Conservation (phyloP, 2,888 invertebrate genomes). For the Agrotis puta region DNA sequence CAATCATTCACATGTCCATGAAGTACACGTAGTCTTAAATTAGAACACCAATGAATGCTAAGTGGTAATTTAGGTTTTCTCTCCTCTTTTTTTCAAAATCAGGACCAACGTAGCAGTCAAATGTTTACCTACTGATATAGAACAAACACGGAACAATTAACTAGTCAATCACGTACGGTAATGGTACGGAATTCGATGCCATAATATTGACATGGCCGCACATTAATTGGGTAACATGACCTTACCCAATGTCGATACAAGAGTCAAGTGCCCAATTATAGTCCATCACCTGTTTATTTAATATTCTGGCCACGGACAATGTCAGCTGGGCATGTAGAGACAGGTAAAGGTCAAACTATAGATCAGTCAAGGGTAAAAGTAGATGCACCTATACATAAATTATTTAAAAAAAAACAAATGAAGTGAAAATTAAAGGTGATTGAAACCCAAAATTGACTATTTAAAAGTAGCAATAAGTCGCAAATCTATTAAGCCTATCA, state of each 20-base stretch:
- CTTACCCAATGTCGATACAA: slow-evolving; percentile 68
- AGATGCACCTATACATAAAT: slow-evolving; percentile 1
- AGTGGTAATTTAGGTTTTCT: no score
- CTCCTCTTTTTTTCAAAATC: not conserved
- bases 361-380: slow-evolving; percentile 13
- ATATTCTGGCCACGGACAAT: slow-evolving; percentile 55
- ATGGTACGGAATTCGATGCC: slow-evolving; percentile 4
- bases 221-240: slow-evolving; percentile 63
- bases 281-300: slow-evolving; percentile 44
- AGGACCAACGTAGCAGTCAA: no score
- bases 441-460: not conserved
- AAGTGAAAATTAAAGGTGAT: not conserved
- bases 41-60: not conserved
- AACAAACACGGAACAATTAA: not conserved
- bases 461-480: not conserved
- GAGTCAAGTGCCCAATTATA: slow-evolving; percentile 43
- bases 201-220: slow-evolving; percentile 8
- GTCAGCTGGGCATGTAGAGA: slow-evolving; percentile 41
- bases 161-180: not conserved
- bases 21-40: not conserved
- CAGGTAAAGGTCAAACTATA: slow-evolving; percentile 47
- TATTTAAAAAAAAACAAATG: slow-evolving; percentile 4
- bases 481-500: no score
- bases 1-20: not conserved
- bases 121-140: no score